These are phyloP conservation scores for Bugulina stolonifera DNA, from an alignment of 2,888 invertebrate genomes.

Conservation along the genomic window DNA sequence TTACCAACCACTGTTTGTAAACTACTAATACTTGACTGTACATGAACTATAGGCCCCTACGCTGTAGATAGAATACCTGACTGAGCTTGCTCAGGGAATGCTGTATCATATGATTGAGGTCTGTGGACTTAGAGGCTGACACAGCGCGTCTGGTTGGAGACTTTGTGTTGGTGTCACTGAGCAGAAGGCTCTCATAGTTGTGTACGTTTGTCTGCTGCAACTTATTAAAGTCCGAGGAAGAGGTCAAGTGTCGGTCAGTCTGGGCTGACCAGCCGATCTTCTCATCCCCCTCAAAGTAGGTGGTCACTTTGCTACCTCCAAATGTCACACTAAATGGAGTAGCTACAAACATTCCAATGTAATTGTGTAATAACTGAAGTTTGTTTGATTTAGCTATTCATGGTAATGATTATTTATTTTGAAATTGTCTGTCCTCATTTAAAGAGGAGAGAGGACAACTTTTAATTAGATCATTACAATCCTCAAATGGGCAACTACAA, in stretches of 20 bases:
- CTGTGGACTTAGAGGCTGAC: not conserved
- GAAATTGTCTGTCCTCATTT: too few species aligned
- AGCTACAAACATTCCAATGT: not conserved
- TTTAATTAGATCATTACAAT: too few species aligned
- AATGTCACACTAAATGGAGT: not conserved
- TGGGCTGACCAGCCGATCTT: not conserved
- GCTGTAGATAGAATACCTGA: conserved; percentile 7
- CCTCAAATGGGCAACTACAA: too few species aligned
- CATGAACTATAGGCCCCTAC: too few species aligned
- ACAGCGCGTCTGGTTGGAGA: not conserved
- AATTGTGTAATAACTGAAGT: too few species aligned
- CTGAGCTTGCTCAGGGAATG: conserved; percentile 14
- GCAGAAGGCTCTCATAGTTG: not conserved
- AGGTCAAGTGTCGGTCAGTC: conserved; percentile 2
- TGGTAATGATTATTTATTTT: too few species aligned
- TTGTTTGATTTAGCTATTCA: too few species aligned
- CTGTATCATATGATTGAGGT: conserved; percentile 16
- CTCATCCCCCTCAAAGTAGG: not conserved
- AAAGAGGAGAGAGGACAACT: too few species aligned
- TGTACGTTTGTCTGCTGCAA: conserved; percentile 19
- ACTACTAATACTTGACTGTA: too few species aligned
- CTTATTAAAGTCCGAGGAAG: conserved; percentile 17
- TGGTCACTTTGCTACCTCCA: not conserved
- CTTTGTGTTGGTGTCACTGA: conserved; percentile 15
- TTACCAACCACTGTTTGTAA: too few species aligned